Base-by-base conservation (phyloP, 2,888 invertebrate genomes). In the Cylindroiulus punctatus region DNA sequence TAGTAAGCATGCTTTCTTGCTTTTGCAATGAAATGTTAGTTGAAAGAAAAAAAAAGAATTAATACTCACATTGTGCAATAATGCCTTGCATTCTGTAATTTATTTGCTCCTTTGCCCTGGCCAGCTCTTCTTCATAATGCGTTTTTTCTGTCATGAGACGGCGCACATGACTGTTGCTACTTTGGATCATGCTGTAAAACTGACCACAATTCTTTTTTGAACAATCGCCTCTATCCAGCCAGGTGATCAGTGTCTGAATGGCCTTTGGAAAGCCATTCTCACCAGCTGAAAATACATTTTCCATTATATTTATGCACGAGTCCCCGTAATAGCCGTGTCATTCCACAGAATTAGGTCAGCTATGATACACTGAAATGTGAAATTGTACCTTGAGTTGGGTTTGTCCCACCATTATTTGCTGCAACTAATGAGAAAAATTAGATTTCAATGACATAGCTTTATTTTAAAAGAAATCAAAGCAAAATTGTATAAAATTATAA, bases 101-200 rank as follows among this genome's bases (percentile, higher is more conserved):
- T 91, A 96, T 94, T 89, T 95, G 93, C 89, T 97, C 96, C 90
- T 94, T 96, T 86, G 96, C 96, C 89, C 95, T 95, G 87, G 94
- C 94, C 86, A 98, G 91, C 90, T 98, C 98, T 88, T 97, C 97
- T 90, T 98, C 97, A 89, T 95, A 94, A 88, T 95, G 94, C 87
- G 94, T 93, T 91, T 97, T 98, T 90, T 98, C 98, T 88, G 93
- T 94, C 85, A 96, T 93, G 81, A 98, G 92, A 85, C 97, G 93
- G 17, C 98, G 93, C 10, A 98, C 95, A 90, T 98, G 98, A 0
- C 97, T 95, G 92, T 98, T 97, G 0, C 97, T 96, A 40, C 96
- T 96, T 92, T 98, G 98, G 88, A 98, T 96, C 97, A 98, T 97
- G 10, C 97, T 96, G 91, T 98, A 98, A 91, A 98, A 98, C 81